These are phyloP conservation scores for Oikopleura albicans DNA, from an alignment of 23 tunicate species.

Conservation along the genomic window DNA sequence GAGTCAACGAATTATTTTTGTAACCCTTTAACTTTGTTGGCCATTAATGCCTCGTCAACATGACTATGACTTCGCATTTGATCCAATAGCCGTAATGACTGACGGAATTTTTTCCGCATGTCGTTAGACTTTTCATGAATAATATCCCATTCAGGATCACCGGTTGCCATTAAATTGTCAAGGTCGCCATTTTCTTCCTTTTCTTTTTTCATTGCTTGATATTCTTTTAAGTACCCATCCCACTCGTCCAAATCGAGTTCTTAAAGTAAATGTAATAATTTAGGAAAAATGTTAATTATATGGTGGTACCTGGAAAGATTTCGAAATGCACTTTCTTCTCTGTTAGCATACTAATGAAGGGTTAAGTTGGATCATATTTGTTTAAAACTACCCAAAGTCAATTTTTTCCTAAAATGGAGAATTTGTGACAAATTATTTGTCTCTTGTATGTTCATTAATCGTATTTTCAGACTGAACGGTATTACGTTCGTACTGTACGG, in stretches of 20 bases:
- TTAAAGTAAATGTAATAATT: not conserved
- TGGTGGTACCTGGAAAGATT: not conserved
- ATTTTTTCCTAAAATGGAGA: too few species aligned
- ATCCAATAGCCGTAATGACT: not conserved
- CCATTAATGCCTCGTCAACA: not conserved
- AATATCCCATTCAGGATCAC: not conserved
- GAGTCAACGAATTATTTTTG: too few species aligned
- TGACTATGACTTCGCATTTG: not conserved
- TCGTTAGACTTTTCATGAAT: not conserved
- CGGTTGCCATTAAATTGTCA: not conserved
- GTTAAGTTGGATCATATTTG: too few species aligned
- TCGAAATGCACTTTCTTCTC: not conserved
- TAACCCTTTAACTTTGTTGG: not conserved
- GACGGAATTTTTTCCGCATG: not conserved
- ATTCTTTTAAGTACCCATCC: not conserved
- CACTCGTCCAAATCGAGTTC: not conserved
- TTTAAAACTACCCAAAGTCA: too few species aligned
- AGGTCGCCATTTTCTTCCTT: not conserved
- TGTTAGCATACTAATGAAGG: not conserved
- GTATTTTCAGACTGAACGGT: too few species aligned
- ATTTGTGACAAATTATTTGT: too few species aligned
- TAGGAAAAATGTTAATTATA: not conserved
- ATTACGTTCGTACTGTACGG: too few species aligned
- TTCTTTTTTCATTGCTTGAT: not conserved
- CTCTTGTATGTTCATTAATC: too few species aligned